Evolutionary conservation across 1,140 invertebrate species (phyloP), one percentile per base, ranked within the genome.

Genomic region (Pseudoatta argentina): DNA sequence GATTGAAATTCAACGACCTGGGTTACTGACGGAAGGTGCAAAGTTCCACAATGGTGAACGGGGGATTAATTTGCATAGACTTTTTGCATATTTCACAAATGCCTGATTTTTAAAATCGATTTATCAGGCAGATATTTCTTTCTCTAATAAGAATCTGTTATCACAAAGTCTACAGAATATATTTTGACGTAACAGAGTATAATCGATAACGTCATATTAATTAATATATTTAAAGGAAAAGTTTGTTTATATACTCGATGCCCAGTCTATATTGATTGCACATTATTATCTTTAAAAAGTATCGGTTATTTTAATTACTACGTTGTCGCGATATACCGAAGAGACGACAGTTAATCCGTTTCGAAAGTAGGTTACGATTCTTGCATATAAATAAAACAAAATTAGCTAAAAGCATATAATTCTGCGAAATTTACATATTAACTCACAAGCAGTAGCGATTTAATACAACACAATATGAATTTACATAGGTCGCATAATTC

Each of bases 401-500:
- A 85, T 87, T 18, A 63, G 48, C 18, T 55, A 39, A 71, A 73
- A 59, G 14, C 69, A 85, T 44, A 39, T 55, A 82, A 75, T 61
- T 73, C 24, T 57, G 79, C 6, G 3, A 83, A 73, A 83, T 83
- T 83, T 83, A 63, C 69, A 83, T 83, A 73, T 83, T 83, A 83
- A 75, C 79, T 73, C 69, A 61, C 79, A 61, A 83, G 55, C 79
- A 83, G 69, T 61, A 83, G 55, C 55, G 79, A 83, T 83, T 83
- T 83, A 75, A 83, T 83, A 75, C 79, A 24, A 18, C 55, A 83
- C 79, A 83, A 83, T 83, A 83, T 83, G 39, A 83, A 83, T 83
- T 83, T 83, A 83, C 79, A 83, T 83, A 73, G 55, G 57, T 73
- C 79, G 69, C 79, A 83, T 83, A 83, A 83, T 83, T 73, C 69